phyloP scores from a whole-genome alignment of 2,888 invertebrate genomes.

The Spialia ferax region DNA sequence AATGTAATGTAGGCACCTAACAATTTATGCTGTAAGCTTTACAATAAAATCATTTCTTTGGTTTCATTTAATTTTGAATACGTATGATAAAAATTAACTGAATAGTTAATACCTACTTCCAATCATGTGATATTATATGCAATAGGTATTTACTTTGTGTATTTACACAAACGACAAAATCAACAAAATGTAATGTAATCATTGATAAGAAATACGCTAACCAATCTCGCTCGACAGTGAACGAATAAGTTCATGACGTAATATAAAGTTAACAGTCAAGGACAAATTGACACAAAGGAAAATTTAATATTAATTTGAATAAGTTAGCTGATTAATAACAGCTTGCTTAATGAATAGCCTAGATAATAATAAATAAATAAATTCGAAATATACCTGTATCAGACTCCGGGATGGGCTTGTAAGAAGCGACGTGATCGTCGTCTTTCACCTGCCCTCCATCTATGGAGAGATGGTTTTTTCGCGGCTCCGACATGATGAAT shows the following conservation, averaged over 20 bases:
- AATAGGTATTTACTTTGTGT: background rate
- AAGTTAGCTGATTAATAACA: background rate
- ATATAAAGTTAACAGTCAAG: slow-evolving; percentile 15
- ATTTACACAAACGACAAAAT: background rate
- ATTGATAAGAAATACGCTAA: background rate
- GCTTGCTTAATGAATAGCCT: no score
- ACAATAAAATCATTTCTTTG: no score
- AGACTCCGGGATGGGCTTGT: slow-evolving; percentile 86
- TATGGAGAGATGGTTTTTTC: slow-evolving; percentile 75
- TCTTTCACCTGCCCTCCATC: slow-evolving; percentile 82
- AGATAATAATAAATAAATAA: no score
- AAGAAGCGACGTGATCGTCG: slow-evolving; percentile 80
- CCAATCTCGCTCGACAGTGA: background rate
- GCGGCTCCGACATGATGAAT: slow-evolving; percentile 73
- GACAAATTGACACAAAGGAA: slow-evolving; percentile 12
- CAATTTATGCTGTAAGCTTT: no score
- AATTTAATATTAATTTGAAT: no score
- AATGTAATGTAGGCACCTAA: no score
- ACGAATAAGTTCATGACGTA: background rate
- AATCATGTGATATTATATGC: background rate
- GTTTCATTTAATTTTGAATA: no score
- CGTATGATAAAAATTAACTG: no score
- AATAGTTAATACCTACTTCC: no score
- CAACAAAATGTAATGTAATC: no score
- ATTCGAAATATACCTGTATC: slow-evolving; percentile 77